Base-by-base conservation (phyloP, 1,140 invertebrate species). In the Bathynomus jamesi region DNA sequence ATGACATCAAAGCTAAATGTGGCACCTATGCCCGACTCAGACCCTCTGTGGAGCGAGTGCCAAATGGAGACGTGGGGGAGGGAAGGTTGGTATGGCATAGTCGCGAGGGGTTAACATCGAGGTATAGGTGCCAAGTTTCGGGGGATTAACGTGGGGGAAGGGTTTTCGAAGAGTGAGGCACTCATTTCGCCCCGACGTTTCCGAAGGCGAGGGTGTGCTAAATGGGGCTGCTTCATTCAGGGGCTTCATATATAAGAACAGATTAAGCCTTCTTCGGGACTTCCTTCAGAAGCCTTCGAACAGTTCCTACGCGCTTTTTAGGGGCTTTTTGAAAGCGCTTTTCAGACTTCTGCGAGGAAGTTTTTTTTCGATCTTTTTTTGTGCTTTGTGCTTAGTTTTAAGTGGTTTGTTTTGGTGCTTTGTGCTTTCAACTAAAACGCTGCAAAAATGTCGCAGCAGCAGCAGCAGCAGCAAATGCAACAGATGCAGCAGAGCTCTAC, bases 191-290 rank as follows among this genome's bases (percentile, higher is more conserved):
- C 72, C 70, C 75, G 71, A 76, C 68, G 67, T 61, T 68, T 76
- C 70, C 72, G 62, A 68, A 63, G 75, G 75, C 75, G 71, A 76
- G 75, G 75, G 75, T 76, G 75, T 73, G 75, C 71, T 76, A 71
- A 71, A 76, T 73, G 75, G 75, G 75, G 75, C 75, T 76, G 67
- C 75, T 69, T 71, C 61, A 69, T 69, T 70, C 69, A 70, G 60
- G 71, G 75, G 68, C 40, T 21, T 17, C 21, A 17, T 17, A 53
- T 53, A 53, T 53, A 53, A 11, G 11, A 53, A 17, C 21, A 17
- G 11, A 53, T 53, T 53, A 53, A 21, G 40, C 21, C 40, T 53
- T 53, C 40, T 53, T 53, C 40, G 40, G 40, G 40, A 53, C 40
- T 53, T 53, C 21, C n/a, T n/a, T n/a, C n/a, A n/a, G n/a, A n/a